Conservation (phyloP, 2,797 vertebrate species). For the Atherinosoma microstoma region DNA sequence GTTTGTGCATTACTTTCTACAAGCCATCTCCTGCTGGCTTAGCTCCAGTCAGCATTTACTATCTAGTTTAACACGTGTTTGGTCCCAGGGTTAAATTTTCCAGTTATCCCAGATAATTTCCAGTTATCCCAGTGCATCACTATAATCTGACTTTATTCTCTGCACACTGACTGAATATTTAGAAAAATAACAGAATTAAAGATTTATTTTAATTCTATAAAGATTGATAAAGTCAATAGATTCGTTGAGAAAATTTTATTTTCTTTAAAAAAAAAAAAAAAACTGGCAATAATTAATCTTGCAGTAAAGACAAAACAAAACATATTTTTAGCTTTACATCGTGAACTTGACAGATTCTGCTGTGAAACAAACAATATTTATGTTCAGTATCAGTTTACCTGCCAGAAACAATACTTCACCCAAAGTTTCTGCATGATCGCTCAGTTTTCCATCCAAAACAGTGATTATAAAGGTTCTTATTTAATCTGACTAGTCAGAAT, state of each 20-base stretch:
- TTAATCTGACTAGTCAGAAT: no score
- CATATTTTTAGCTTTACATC: neutral
- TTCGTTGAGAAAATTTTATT: conserved; percentile 29
- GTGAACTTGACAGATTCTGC: neutral
- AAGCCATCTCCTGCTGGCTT: neutral
- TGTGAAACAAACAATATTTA: neutral
- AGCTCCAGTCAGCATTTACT: neutral
- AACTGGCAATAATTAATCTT: neutral
- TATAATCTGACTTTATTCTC: neutral
- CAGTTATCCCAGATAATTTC: no score
- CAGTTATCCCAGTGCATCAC: neutral
- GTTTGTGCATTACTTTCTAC: neutral
- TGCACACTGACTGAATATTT: neutral
- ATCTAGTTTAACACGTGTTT: neutral
- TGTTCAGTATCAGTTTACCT: neutral
- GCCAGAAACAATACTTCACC: neutral
- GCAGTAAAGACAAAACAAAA: neutral
- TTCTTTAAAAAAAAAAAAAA: conserved; percentile 33
- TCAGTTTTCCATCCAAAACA: neutral
- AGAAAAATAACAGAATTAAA: neutral
- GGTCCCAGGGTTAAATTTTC: no score
- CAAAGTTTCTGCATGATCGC: neutral
- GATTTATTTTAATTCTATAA: neutral
- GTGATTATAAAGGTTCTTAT: neutral
- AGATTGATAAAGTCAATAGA: neutral